Base-by-base conservation (phyloP, 2,113 vertebrate genomes). In the Xiphias gladius region DNA sequence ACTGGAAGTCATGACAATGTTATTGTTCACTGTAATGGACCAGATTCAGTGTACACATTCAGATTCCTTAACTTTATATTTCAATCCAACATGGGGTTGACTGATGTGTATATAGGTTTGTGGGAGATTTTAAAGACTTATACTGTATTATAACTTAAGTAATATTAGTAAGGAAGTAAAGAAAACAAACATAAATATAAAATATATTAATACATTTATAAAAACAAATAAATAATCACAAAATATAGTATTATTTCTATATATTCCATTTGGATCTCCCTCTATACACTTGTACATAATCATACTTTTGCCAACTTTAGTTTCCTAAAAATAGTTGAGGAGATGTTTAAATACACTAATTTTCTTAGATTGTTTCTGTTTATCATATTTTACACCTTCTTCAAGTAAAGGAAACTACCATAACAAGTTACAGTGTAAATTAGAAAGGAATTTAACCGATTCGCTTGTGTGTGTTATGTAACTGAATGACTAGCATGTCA, bases 381-480 rank as follows among this genome's bases (percentile, higher is more conserved):
- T 0, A 8, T 68, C 22, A 54, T 55, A 69, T 73, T 80, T 52
- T 26, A 30, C n/a, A 13, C n/a, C n/a, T 26, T 48, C 26, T 9
- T 55, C 22, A n/a, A n/a, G n/a, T n/a, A n/a, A n/a, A n/a, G n/a
- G n/a, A 73, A 61, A 91, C 82, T 30, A n/a, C 87, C 89, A 73
- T 1, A 90, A 89, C 87, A 68, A 79, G 91, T 89, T 87, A 48
- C 13, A 24, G 58, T 59, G 41, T 30, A 50, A 26, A 50, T 74
- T 62, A 24, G 17, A 19, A 77, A 70, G 48, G 22, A 67, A 86
- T 75, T 13, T 14, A 30, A 59, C 43, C 32, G 16, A 20, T 48
- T 7, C 12, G 39, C 20, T 12, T 41, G 32, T 22, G 24, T 10
- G n/a, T 11, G 28, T 39, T 4, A 19, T 7, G 28, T 41, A 59